Evolutionary conservation across 2,888 invertebrate genomes (phyloP), one percentile per base, ranked within the genome.

Genomic region (Stenotaenia linearis): DNA sequence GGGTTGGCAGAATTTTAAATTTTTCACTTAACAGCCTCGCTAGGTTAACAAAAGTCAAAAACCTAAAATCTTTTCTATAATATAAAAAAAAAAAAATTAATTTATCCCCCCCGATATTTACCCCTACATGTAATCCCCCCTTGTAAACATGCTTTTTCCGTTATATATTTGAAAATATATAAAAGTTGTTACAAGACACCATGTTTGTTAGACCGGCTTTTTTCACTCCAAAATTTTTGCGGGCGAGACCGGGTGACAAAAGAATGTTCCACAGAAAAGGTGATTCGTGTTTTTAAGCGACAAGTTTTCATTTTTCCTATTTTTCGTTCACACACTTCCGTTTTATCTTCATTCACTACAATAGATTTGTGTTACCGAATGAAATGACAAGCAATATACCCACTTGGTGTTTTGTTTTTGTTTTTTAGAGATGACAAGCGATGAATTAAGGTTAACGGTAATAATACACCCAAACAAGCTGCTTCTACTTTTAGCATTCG

Each of bases 271-370:
- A n/a, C n/a, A n/a, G n/a, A n/a, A n/a, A n/a, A n/a, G n/a, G n/a
- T n/a, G n/a, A n/a, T n/a, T n/a, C n/a, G n/a, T n/a, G n/a, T n/a
- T n/a, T n/a, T n/a, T n/a, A n/a, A n/a, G n/a, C n/a, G n/a, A n/a
- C n/a, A n/a, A n/a, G 23, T 6, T n/a, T 10, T n/a, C 18, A 23
- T 56, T 18, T 56, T n/a, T 56, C 21, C 23, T n/a, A 18, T 18
- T 56, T 56, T 56, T 5, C 56, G 18, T 21, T 23, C 56, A 56
- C 56, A 56, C 56, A 56, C 10, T 18, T 56, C 10, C 6, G 4
- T 56, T 56, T 56, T n/a, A n/a, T n/a, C 56, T 56, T 56, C 56
- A 56, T 56, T 56, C 56, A 56, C 56, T 56, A 56, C 56, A 56
- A 56, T 56, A 56, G 56, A 56, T 23, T 56, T 1, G 23, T 23